Evolutionary conservation across 1,140 invertebrate genomes (phyloP), one percentile per base, ranked within the genome.

Genomic region (Palaemon carinicauda): DNA sequence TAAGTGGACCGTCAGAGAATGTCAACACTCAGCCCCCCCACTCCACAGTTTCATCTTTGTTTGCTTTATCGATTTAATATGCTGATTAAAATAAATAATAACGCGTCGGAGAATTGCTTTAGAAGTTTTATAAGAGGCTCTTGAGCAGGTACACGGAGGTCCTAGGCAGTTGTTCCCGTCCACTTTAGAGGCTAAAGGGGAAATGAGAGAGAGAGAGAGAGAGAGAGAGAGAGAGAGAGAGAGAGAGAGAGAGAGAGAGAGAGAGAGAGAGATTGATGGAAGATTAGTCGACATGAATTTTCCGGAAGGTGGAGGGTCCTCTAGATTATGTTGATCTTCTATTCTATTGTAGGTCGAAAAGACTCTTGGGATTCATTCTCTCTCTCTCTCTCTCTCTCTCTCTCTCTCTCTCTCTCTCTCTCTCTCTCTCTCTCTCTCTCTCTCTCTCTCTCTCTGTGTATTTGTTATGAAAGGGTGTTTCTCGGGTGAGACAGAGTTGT

Each of bases 11-110:
- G 78, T 56, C 78, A 31, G 29, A 14, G 41, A 80, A 54, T 60
- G 78, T 80, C 27, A 80, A 80, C 78, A 80, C 21, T 31, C 24
- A n/a, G n/a, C n/a, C n/a, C 24, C 12, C n/a, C 50, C 77, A 54
- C 77, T 60, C 78, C 78, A 60, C 33, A 80, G 27, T 60, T 31
- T 7, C 21, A 17, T 27, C 78, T 10, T 12, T 80, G 78, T 80
- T 80, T 80, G 78, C 29, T 54, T 60, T 80, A 80, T 80, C 78
- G 78, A 60, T 80, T 21, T 80, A 56, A 80, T 80, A 80, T 80
- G 53, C 78, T 80, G 78, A 80, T 80, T 80, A 80, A 80, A 80
- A 80, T 80, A 79, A 79, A 79, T 79, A 79, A 79, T 79, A 53
- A 79, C 77, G 27, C 77, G 27, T 17, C 31, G 77, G 77, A 27